Evolutionary conservation across 1,140 invertebrate species (phyloP).

Genomic region (Drosophila fuyamai): DNA sequence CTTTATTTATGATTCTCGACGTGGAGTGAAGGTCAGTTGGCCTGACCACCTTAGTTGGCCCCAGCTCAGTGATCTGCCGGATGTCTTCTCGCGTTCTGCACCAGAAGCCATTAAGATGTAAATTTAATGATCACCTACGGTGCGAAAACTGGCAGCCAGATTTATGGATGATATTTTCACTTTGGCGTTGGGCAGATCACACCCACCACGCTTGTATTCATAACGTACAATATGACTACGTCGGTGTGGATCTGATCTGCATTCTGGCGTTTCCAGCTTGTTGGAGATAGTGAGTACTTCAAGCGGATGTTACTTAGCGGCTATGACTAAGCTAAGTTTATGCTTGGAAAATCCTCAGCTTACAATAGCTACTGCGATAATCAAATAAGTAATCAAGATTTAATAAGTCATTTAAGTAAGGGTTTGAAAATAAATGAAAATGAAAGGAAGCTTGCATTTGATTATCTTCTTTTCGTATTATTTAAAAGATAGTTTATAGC

Average conservation of each 20-base stretch:
- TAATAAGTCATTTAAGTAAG: background rate
- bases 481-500: too few species aligned
- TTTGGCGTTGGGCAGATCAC: conserved; percentile 50
- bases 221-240: conserved; percentile 9
- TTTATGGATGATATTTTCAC: conserved; percentile 67
- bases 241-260: conserved; percentile 5
- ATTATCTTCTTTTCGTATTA: too few species aligned
- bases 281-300: background rate
- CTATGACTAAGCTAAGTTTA: conserved; percentile 16
- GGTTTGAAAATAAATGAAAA: background rate
- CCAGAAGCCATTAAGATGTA: conserved; percentile 75
- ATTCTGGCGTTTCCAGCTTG: conserved; percentile 52
- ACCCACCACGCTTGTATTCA: conserved; percentile 24
- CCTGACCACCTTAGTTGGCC: conserved; percentile 22
- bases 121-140: conserved; percentile 66
- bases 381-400: background rate
- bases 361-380: background rate
- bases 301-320: conserved; percentile 17
- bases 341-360: conserved; percentile 15
- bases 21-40: conserved; percentile 48
- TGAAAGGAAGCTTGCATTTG: too few species aligned
- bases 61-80: conserved; percentile 64
- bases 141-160: conserved; percentile 43
- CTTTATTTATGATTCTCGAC: conserved; percentile 66
- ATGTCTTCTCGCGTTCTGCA: conserved; percentile 64